Conservation (phyloP, 2,888 invertebrate genomes). For the Hoplodrina blanda region DNA sequence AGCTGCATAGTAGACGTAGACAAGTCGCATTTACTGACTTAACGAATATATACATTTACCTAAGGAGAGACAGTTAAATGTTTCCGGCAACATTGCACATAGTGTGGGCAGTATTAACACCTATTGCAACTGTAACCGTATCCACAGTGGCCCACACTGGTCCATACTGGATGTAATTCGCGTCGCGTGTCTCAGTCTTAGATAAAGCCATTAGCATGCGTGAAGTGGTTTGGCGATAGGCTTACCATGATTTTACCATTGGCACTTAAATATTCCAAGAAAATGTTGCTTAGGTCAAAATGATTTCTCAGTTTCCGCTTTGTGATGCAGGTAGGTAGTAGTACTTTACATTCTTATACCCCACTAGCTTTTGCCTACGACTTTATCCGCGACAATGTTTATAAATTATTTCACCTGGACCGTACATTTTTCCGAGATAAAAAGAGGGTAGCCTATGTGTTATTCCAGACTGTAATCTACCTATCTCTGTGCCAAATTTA, state of each 20-base stretch:
- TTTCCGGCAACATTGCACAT: conserved; percentile 40
- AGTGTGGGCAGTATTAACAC: conserved; percentile 35
- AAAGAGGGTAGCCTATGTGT: too few relatives aligned
- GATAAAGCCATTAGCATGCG: conserved; percentile 17
- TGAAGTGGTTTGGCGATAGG: neutral
- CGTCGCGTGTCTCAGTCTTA: conserved; percentile 4
- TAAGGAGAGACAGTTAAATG: conserved; percentile 23
- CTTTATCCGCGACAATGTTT: too few relatives aligned
- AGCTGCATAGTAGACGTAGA: conserved; percentile 35
- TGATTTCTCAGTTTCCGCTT: too few relatives aligned
- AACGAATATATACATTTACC: conserved; percentile 25
- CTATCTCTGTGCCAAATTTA: too few relatives aligned
- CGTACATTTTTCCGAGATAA: too few relatives aligned
- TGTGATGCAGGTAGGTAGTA: too few relatives aligned
- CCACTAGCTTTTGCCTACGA: too few relatives aligned
- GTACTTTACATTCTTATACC: too few relatives aligned
- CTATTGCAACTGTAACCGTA: conserved; percentile 37
- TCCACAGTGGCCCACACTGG: conserved; percentile 2
- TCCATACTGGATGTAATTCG: conserved; percentile 24
- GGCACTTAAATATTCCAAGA: neutral
- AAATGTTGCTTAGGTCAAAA: too few relatives aligned
- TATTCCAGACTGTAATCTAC: too few relatives aligned
- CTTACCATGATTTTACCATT: too few relatives aligned
- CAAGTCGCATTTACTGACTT: conserved; percentile 16
- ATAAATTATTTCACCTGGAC: too few relatives aligned